Conservation (phyloP, 2,113 vertebrate genomes). For the Craseonycteris thonglongyai region DNA sequence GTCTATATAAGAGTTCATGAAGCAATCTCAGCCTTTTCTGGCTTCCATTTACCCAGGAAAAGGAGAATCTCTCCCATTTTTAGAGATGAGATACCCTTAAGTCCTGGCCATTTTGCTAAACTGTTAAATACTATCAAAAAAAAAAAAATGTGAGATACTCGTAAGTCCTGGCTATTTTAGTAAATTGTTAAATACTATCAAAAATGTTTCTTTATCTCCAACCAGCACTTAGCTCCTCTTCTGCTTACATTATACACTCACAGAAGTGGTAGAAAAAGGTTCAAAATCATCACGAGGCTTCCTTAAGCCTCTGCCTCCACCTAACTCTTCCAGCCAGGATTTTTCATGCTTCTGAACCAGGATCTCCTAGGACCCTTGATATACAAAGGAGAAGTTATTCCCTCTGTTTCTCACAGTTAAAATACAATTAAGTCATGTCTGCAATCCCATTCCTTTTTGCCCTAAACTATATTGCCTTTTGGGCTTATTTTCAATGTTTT, state of each 20-base stretch:
- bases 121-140: not conserved
- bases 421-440: not conserved
- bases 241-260: not conserved
- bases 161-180: not conserved
- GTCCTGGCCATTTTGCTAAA: not conserved
- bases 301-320: not conserved
- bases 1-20: not conserved
- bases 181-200: not conserved
- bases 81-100: not conserved
- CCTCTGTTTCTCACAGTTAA: not conserved
- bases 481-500: not conserved
- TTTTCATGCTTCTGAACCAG: not conserved
- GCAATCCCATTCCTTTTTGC: not conserved
- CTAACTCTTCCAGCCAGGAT: rapidly evolving
- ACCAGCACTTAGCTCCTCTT: not conserved
- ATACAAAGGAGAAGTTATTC: not conserved
- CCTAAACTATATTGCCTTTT: not conserved
- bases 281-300: not conserved
- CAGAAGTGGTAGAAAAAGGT: not conserved
- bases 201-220: not conserved
- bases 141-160: too few relatives aligned
- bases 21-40: not conserved
- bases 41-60: not conserved
- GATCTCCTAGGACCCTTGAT: not conserved
- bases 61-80: not conserved